phyloP scores from a whole-genome alignment of 2,888 invertebrate species.

The Diachrysia chrysitis region DNA sequence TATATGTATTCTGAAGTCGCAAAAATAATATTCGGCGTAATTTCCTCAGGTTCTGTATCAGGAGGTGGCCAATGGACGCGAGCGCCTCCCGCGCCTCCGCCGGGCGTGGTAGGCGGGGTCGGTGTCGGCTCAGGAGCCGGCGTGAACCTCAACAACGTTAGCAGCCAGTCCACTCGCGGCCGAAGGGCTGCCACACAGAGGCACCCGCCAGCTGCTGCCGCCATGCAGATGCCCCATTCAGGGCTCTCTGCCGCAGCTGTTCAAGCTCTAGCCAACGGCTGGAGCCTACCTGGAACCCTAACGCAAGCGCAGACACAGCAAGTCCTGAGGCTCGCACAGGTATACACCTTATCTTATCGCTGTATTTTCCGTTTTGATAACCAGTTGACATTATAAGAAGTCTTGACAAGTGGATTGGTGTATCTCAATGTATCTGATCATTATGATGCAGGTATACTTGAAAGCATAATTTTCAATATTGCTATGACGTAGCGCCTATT shows the following conservation, averaged over 20 bases:
- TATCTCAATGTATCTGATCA: neutral
- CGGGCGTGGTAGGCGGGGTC: slow-evolving; percentile 72
- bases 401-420: neutral
- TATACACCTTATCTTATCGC: slow-evolving; percentile 41
- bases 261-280: slow-evolving; percentile 83
- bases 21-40: neutral
- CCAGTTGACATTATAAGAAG: neutral
- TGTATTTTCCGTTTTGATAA: neutral
- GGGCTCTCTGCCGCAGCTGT: slow-evolving; percentile 82
- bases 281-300: slow-evolving; percentile 76
- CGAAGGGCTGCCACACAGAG: slow-evolving; percentile 74
- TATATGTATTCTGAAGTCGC: neutral
- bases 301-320: slow-evolving; percentile 87
- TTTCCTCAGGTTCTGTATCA: slow-evolving; percentile 73
- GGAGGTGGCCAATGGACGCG: slow-evolving; percentile 93
- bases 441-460: neutral
- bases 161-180: slow-evolving; percentile 76
- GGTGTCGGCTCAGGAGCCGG: slow-evolving; percentile 65
- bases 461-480: neutral
- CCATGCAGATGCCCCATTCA: slow-evolving; percentile 82
- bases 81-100: slow-evolving; percentile 93
- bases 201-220: slow-evolving; percentile 73
- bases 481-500: no score
- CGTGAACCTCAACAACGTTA: slow-evolving; percentile 67
- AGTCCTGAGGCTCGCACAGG: slow-evolving; percentile 86